phyloP scores from a whole-genome alignment of 2,113 vertebrate genomes.

The Hassar affinis region DNA sequence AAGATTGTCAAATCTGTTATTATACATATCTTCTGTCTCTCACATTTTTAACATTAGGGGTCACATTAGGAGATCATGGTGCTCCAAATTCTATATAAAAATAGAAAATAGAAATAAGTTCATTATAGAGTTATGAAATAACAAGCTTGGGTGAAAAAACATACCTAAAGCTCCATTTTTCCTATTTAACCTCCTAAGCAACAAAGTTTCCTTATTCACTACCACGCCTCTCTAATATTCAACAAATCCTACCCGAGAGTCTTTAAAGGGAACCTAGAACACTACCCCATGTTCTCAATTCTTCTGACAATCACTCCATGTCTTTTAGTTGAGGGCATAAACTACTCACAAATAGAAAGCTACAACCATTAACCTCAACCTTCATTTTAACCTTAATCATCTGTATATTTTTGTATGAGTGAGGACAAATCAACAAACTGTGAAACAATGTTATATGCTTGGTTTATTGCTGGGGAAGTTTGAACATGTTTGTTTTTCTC shows the following conservation, averaged over 20 bases:
- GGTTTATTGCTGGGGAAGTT: background rate
- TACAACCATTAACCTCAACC: background rate
- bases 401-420: background rate
- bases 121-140: background rate
- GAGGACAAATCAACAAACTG: too few species aligned
- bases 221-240: background rate
- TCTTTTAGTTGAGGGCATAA: background rate
- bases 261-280: background rate
- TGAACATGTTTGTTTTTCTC: background rate
- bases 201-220: background rate
- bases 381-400: background rate
- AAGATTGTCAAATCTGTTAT: background rate
- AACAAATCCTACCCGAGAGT: background rate
- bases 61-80: background rate
- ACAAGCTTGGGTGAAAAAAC: background rate
- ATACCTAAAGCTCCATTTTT: background rate
- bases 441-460: background rate
- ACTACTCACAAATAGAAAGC: background rate
- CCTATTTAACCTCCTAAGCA: background rate
- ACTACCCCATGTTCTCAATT: background rate
- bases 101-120: too few species aligned
- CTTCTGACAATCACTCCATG: background rate
- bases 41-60: background rate
- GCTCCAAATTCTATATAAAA: background rate
- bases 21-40: background rate